phyloP scores from a whole-genome alignment of 2,888 invertebrate genomes.

The Papilio demoleus region DNA sequence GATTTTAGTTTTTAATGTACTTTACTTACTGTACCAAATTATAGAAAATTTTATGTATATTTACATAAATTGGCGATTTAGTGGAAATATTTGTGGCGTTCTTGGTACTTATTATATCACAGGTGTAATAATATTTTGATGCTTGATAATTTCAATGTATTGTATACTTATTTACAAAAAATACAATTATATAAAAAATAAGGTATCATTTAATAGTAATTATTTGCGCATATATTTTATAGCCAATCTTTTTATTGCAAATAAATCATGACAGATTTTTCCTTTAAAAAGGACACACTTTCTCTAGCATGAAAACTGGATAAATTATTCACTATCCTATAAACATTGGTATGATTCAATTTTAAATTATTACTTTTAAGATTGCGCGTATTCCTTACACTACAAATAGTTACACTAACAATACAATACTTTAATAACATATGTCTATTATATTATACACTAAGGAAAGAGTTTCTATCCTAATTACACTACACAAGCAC shows the following conservation, averaged over 20 bases:
- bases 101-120: constrained; percentile 51
- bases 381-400: constrained; percentile 12
- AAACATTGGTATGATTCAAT: not conserved
- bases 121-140: constrained; percentile 46
- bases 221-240: constrained; percentile 41
- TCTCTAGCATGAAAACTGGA: constrained; percentile 10
- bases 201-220: constrained; percentile 43
- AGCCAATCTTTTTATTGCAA: constrained; percentile 36
- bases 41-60: constrained; percentile 50
- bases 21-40: constrained; percentile 48
- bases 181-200: constrained; percentile 43
- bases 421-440: constrained; percentile 1
- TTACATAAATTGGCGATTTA: constrained; percentile 49
- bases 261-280: not conserved
- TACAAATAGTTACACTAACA: not conserved
- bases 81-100: constrained; percentile 43
- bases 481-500: constrained; percentile 26
- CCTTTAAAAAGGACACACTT: not conserved
- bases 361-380: constrained; percentile 1
- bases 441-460: constrained; percentile 4
- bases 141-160: constrained; percentile 33
- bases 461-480: constrained; percentile 11
- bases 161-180: constrained; percentile 49
- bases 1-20: constrained; percentile 41
- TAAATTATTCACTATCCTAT: constrained; percentile 25